Evolutionary conservation across 2,888 invertebrate species (phyloP), one percentile per base, ranked within the genome.

Genomic region (Andricus quercusramuli): DNA sequence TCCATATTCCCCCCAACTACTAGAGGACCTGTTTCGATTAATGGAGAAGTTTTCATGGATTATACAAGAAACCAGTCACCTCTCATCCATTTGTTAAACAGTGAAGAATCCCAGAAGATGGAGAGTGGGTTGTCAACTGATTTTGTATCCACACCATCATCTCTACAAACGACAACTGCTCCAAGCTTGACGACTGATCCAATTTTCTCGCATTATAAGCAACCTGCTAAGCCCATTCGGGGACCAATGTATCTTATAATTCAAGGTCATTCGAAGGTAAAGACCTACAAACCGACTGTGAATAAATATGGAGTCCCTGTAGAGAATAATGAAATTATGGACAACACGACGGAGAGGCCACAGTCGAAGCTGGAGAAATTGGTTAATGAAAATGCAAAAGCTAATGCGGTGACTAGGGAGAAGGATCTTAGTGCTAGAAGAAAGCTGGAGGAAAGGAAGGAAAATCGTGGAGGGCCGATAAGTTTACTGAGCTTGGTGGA

Each of bases 241-340:
- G 94, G 95, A 0, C 95, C 95, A 0, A 94, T 96, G 94, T 97
- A 97, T 89, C 93, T 97, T 37, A 97, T 97, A 44, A 97, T 97
- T 86, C 96, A 97, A 92, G 97, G 97, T 0, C 97, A 97, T 91
- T 97, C 97, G 0, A 97, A 97, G 93, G 97, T 97, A 0, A 97
- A 97, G 93, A 97, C 96, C 0, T 97, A 97, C 89, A 96, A 97
- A 20, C 95, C 96, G 0, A 89, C 86, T 3, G 83, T 88, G 65
- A 89, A 81, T 78, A 89, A 88, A 70, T 86, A 89, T 76, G 86
- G 83, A 4, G 67, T 85, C 13, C 85, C 88, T 3, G 78, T 86
- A 22, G 85, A 84, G 76, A 86, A 84, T 65, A 90, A 86, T 80
- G 88, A 87, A 51, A 86, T 83, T 78, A 64, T 78, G 8, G 89